These are phyloP conservation scores for Vombatus ursinus DNA, from an alignment of 2,113 vertebrate genomes.

Conservation along the genomic window DNA sequence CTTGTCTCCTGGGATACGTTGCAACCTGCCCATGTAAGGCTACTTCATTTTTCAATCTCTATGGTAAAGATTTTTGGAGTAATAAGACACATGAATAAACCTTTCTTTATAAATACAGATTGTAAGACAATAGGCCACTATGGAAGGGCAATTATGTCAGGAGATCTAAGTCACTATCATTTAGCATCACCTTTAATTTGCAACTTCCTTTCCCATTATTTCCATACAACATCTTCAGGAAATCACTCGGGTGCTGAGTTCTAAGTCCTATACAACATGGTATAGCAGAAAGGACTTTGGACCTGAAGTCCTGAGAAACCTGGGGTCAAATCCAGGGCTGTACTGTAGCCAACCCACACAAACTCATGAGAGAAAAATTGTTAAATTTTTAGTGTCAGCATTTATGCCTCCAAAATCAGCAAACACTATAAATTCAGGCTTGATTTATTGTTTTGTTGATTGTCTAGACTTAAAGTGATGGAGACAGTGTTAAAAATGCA, in stretches of 20 bases:
- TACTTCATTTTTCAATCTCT: not conserved
- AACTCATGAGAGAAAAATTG: not conserved
- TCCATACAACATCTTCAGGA: constrained; percentile 12
- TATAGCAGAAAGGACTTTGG: not conserved
- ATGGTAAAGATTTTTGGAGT: not conserved
- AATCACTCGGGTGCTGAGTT: constrained; percentile 29
- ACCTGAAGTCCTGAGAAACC: not conserved
- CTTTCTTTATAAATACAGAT: constrained; percentile 12
- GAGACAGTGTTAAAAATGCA: not conserved
- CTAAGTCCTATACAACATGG: not conserved
- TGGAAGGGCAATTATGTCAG: not conserved
- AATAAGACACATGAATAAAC: not conserved
- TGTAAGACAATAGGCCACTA: not conserved
- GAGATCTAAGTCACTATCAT: constrained; percentile 17
- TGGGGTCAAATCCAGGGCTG: not conserved
- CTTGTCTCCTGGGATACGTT: not conserved
- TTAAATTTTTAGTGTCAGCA: not conserved
- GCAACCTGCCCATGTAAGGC: not conserved
- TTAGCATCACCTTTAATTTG: constrained; percentile 11
- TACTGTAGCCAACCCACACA: not conserved
- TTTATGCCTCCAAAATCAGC: not conserved
- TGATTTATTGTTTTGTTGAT: not conserved
- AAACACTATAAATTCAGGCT: not conserved
- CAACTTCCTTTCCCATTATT: not conserved
- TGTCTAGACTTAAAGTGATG: not conserved